phyloP scores from a whole-genome alignment of 2,888 invertebrate genomes.

The Ctenicera cuprea region DNA sequence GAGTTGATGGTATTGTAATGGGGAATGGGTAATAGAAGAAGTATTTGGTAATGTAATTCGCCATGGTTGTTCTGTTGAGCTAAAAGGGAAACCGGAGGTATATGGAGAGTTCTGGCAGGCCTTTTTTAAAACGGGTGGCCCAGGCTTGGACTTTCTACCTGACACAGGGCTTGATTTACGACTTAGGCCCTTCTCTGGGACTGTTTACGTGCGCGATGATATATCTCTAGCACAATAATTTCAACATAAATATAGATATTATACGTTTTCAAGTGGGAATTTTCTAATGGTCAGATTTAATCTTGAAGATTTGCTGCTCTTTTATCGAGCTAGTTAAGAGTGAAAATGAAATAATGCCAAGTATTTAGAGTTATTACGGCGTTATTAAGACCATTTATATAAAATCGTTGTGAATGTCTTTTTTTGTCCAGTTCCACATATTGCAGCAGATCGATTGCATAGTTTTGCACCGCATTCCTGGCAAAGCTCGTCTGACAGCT shows the following conservation, averaged over 20 bases:
- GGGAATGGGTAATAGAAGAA: conserved; percentile 20
- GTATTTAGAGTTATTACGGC: conserved; percentile 54
- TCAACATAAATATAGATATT: conserved; percentile 63
- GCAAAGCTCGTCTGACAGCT: conserved; percentile 44
- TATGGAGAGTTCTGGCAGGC: conserved; percentile 25
- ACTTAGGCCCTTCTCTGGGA: conserved; percentile 55
- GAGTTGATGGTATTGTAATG: conserved; percentile 28
- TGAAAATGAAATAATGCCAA: conserved; percentile 54
- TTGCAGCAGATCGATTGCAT: conserved; percentile 48
- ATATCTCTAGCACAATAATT: conserved; percentile 59
- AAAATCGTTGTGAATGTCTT: conserved; percentile 43
- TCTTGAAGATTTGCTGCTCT: conserved; percentile 54
- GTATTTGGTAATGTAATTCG: conserved; percentile 36
- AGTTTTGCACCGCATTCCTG: conserved; percentile 42
- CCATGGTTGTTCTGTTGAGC: neutral
- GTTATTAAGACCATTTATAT: conserved; percentile 51
- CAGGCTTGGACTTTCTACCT: conserved; percentile 56
- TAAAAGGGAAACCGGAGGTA: neutral
- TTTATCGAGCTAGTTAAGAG: conserved; percentile 54
- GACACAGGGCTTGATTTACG: conserved; percentile 61
- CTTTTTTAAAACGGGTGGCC: conserved; percentile 45
- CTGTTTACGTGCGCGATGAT: conserved; percentile 60
- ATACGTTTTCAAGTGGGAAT: conserved; percentile 60
- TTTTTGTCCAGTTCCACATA: conserved; percentile 37
- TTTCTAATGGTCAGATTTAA: conserved; percentile 58